Evolutionary conservation across 2,113 vertebrate species (phyloP), one percentile per base, ranked within the genome.

Genomic region (Microcebus jonahi): DNA sequence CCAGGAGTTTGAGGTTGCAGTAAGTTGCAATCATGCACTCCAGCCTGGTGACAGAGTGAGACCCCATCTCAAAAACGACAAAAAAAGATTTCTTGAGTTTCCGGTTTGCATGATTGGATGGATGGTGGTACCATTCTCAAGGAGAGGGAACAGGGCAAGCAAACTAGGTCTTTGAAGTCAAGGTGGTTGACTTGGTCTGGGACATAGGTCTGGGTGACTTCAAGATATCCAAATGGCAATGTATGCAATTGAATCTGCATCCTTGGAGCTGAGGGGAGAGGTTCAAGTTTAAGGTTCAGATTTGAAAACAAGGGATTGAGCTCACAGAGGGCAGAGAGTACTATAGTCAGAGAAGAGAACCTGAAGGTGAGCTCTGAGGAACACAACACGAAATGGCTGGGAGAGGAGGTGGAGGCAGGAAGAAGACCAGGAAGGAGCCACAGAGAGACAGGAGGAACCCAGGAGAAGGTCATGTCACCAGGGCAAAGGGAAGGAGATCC

Each of bases 231-330:
- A 20, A 10, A 5, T 48, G 63, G 20, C 39, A 59, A 81, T 59
- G 55, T 25, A 12, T 59, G 59, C 23, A 39, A 75, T 63, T 68
- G 45, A 57, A 68, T 63, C 75, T 80, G 20, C 18, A 70, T 76
- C 79, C 14, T 23, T 59, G 83, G 87, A 89, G 79, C 53, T 73
- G 75, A 87, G 79, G 71, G 73, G 61, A 92, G 73, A 95, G 67
- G 50, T 79, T 27, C 53, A 67, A 77, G 82, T 85, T 50, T 94
- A 65, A 79, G 61, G 48, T 94, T 65, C 88, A 61, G 61, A 59
- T 71, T 13, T 53, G 76, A 29, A 1, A 10, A 81, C 12, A 63
- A 23, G 11, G 45, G 34, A 34, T 45, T 76, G 59, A 79, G 75
- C 6, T 70, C 87, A 45, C n/a, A 1, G 17, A 50, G 31, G 61